Evolutionary conservation across 2,888 invertebrate species (phyloP).

Genomic region (Epinotia bilunana): DNA sequence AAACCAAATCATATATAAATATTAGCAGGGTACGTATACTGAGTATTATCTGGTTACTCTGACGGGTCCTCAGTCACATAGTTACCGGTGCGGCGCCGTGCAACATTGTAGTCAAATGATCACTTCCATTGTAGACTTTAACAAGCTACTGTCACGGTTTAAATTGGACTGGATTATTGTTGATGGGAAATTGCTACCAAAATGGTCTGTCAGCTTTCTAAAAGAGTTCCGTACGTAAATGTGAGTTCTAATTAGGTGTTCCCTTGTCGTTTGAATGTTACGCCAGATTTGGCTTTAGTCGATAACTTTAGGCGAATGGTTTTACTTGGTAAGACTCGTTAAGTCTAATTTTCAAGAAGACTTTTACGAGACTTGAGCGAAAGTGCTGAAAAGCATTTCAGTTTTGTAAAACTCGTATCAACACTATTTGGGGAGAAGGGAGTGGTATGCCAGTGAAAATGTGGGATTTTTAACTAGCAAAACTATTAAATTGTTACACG

Average conservation of each 20-base stretch:
- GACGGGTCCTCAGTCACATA: conserved; percentile 3
- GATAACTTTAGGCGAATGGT: neutral
- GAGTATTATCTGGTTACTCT: conserved; percentile 20
- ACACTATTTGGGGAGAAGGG: neutral
- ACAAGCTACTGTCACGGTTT: neutral
- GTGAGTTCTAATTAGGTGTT: neutral
- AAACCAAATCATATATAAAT: neutral
- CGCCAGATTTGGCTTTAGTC: neutral
- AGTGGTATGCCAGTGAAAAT: too few relatives aligned
- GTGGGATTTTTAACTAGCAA: too few relatives aligned
- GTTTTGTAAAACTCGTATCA: neutral
- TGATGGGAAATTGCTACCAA: neutral
- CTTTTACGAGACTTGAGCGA: neutral
- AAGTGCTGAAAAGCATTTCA: neutral
- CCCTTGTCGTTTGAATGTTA: neutral
- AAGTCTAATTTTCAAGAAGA: neutral
- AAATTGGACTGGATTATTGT: neutral
- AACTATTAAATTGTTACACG: too few relatives aligned
- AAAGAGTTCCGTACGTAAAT: conserved; percentile 29
- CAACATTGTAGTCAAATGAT: conserved; percentile 36
- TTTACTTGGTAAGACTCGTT: neutral
- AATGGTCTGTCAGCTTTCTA: conserved; percentile 16
- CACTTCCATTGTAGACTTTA: conserved; percentile 2
- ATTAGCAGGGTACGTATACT: conserved; percentile 3
- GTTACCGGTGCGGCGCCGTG: conserved; percentile 4